Base-by-base conservation (phyloP, 2,888 invertebrate genomes). In the Nebria salina region DNA sequence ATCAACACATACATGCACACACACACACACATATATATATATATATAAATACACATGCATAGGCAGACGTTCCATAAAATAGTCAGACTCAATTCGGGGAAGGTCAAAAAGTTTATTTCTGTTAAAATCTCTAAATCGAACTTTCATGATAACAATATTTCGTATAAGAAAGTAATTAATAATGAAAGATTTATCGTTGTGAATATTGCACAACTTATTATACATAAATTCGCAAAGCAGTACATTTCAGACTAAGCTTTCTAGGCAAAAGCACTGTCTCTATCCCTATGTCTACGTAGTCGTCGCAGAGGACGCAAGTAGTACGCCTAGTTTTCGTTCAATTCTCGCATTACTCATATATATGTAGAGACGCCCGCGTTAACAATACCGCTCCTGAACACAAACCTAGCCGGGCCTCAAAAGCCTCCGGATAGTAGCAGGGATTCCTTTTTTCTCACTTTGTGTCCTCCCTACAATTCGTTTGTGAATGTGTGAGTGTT, bases 401-500 rank as follows among this genome's bases (percentile, higher is more conserved):
- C 54, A 54, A 54, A 54, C 54, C 54, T 11, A 54, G 54, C 54
- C 13, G 13, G 54, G 54, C 54, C 13, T 54, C 54, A 54, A 54
- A 13, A 11, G 54, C 54, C 54, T 54, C 54, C 54, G 54, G 13
- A 54, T 54, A 34, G 34, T 34, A 54, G 54, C 54, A 54, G 54
- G 54, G 54, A 54, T 11, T 54, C 54, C 54, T 13, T 54, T 8
- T 54, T 54, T 54, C 54, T 13, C 54, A 54, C 54, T 13, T 54
- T 54, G 13, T 54, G 13, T 54, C 13, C 54, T 13, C 54, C 8
- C 54, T 54, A 54, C 54, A 54, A 54, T 54, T 54, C 54, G 54
- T 54, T 43, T 54, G 54, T 6, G 54, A n/a, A 26, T 68, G 68
- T 68, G 68, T 68, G 20, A n/a, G 68, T 68, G 68, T 68, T 9